Conservation (phyloP, 1,140 invertebrate species). For the Aphelinus atriplicis region DNA sequence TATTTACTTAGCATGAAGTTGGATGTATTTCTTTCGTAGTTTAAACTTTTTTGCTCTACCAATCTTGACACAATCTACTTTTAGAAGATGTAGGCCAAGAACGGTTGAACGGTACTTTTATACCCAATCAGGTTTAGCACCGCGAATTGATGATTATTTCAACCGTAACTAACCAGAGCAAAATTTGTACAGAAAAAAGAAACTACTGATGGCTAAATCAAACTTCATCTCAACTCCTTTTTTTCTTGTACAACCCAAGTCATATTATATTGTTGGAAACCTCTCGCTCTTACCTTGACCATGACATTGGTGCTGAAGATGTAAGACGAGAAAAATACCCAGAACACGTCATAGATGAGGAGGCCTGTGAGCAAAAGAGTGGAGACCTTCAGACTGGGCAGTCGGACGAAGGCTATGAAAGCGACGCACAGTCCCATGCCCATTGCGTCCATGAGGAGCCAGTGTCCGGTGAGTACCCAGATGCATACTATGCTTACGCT, state of each 20-base stretch:
- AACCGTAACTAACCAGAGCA: too few species aligned
- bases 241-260: too few species aligned
- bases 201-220: too few species aligned
- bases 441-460: constrained; percentile 97
- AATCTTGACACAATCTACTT: constrained; percentile 23
- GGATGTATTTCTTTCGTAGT: too few species aligned
- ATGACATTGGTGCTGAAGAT: constrained; percentile 99
- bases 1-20: too few species aligned
- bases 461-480: constrained; percentile 97
- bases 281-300: constrained; percentile 81
- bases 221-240: too few species aligned
- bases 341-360: constrained; percentile 97
- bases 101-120: background rate
- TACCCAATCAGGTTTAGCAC: background rate
- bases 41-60: background rate
- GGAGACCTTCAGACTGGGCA: constrained; percentile 96
- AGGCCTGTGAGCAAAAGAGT: constrained; percentile 93
- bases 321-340: constrained; percentile 98
- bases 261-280: too few species aligned
- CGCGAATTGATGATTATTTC: too few species aligned
- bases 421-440: constrained; percentile 98
- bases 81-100: constrained; percentile 26
- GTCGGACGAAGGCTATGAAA: constrained; percentile 94
- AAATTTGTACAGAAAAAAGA: too few species aligned
- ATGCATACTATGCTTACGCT: constrained; percentile 94